Percentiles rank a stretch among this genome's conserved stretches.
phyloP scores from a whole-genome alignment of 64 coral and sea anemone species.

The Montipora capricornis region DNA sequence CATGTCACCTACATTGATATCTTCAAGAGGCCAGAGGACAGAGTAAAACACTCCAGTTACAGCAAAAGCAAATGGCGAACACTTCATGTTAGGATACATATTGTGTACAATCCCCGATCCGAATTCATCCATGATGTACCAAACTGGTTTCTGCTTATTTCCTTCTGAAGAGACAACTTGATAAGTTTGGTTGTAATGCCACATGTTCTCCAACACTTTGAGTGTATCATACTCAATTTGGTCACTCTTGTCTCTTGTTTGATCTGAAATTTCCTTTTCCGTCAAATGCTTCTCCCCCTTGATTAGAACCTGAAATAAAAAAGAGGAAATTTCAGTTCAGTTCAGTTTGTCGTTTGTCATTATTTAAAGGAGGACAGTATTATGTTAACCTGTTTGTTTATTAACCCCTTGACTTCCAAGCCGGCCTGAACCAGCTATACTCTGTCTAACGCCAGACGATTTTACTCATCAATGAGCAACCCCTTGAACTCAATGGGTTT shows the following conservation, averaged over 20 bases:
- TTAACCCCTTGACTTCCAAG: too few species aligned
- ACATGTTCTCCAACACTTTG: conserved; percentile 77
- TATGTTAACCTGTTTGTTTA: too few species aligned
- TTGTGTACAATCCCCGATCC: conserved; percentile 82
- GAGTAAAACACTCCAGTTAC: conserved; percentile 79
- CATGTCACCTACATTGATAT: conserved; percentile 69
- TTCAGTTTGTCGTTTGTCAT: too few species aligned
- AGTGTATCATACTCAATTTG: conserved; percentile 12
- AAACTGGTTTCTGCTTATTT: conserved; percentile 54
- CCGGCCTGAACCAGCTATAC: too few species aligned
- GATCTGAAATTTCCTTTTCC: conserved; percentile 78
- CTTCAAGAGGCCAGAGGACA: conserved; percentile 74
- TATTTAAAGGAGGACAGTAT: too few species aligned
- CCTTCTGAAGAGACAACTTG: conserved; percentile 63
- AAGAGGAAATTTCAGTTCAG: not conserved
- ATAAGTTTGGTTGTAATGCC: conserved; percentile 91
- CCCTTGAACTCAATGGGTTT: too few species aligned
- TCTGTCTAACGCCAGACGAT: too few species aligned
- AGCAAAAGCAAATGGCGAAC: conserved; percentile 88
- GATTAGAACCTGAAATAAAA: conserved; percentile 66
- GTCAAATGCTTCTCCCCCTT: conserved; percentile 83
- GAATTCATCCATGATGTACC: conserved; percentile 92
- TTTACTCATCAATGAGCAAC: too few species aligned
- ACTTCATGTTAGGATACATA: conserved; percentile 74
- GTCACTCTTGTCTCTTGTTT: conserved; percentile 65